These are phyloP conservation scores for Urocynchramus pylzowi DNA, from an alignment of 2,113 vertebrate genomes.

Conservation along the genomic window DNA sequence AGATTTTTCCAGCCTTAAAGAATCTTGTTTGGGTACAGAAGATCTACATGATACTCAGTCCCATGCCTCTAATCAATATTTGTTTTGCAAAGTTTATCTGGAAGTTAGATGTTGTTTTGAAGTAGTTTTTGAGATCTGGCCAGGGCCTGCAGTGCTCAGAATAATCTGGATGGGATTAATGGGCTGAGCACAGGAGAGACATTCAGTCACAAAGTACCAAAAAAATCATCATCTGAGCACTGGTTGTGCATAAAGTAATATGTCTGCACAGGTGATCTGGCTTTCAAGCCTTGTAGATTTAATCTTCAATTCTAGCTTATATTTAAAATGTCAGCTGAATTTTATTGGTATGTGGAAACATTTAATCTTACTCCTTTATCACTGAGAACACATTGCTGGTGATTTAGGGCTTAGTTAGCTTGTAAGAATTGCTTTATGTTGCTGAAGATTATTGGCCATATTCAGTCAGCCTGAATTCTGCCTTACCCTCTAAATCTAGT, in stretches of 20 bases:
- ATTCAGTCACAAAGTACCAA: not conserved
- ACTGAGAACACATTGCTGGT: constrained; percentile 1
- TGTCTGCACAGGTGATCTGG: not conserved
- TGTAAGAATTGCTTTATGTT: constrained; percentile 5
- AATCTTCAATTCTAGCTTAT: not conserved
- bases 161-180: not conserved
- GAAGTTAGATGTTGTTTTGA: not conserved
- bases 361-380: constrained; percentile 11
- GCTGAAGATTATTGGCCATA: not conserved
- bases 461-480: not conserved
- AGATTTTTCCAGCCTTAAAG: not conserved
- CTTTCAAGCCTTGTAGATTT: not conserved
- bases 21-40: not conserved
- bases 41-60: not conserved
- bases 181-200: not conserved
- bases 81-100: not conserved
- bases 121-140: not conserved
- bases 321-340: not conserved
- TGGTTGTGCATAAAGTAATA: not conserved
- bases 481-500: not conserved
- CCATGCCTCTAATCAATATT: not conserved
- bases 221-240: not conserved
- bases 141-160: not conserved
- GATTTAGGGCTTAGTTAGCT: constrained; percentile 9
- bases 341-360: not conserved